These are phyloP conservation scores for Acronicta aceris DNA, from an alignment of 2,888 invertebrate species.

Conservation along the genomic window DNA sequence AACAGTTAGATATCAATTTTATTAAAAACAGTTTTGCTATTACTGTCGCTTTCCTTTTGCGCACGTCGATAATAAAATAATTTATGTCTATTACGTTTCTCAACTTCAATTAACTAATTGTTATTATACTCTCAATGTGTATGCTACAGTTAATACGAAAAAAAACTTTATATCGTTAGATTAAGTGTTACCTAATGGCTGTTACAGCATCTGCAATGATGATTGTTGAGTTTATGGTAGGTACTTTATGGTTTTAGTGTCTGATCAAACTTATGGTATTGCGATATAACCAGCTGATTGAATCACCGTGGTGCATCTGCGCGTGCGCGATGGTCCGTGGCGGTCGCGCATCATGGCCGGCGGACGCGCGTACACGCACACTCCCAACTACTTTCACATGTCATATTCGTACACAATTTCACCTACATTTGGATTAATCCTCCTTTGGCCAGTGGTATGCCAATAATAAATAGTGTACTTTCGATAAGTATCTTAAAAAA, in stretches of 20 bases:
- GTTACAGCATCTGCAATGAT: not conserved
- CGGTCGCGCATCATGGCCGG: constrained; percentile 74
- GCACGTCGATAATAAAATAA: constrained; percentile 21
- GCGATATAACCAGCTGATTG: constrained; percentile 51
- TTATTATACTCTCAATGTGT: constrained; percentile 13
- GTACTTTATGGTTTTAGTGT: constrained; percentile 18
- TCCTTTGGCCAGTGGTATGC: constrained; percentile 54
- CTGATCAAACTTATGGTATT: constrained; percentile 9
- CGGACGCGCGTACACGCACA: constrained; percentile 67
- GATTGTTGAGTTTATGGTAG: not conserved
- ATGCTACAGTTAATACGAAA: constrained; percentile 14
- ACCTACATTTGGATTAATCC: constrained; percentile 72
- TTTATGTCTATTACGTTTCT: constrained; percentile 28
- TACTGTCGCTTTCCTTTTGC: constrained; percentile 41
- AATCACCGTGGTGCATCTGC: constrained; percentile 49
- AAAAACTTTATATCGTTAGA: not conserved
- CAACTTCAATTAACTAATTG: constrained; percentile 13
- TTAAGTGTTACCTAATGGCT: no score
- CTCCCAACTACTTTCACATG: constrained; percentile 80
- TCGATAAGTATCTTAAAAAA: constrained; percentile 5
- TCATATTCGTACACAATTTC: constrained; percentile 72
- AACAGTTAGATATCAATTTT: constrained; percentile 28
- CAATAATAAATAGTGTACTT: constrained; percentile 12
- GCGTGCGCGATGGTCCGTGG: constrained; percentile 69
- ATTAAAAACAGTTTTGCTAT: constrained; percentile 17